phyloP scores from a whole-genome alignment of 2,888 invertebrate genomes.

The Pecten maximus region DNA sequence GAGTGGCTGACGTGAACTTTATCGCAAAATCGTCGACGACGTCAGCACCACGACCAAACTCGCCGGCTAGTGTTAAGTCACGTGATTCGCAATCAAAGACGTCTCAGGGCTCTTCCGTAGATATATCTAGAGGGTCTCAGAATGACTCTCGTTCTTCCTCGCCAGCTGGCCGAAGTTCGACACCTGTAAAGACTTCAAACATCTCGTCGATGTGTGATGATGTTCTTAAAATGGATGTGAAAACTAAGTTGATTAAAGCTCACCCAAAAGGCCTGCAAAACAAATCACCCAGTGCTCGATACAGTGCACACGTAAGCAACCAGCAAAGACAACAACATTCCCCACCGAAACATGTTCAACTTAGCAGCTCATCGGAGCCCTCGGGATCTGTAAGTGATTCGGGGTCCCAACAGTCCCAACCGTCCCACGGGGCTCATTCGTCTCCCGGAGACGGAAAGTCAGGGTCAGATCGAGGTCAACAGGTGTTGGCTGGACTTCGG shows the following conservation, averaged over 20 bases:
- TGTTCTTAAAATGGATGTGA: constrained; percentile 53
- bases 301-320: background rate
- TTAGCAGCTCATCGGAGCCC: constrained; percentile 27
- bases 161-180: constrained; percentile 40
- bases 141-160: constrained; percentile 34
- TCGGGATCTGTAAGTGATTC: background rate
- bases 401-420: constrained; percentile 15
- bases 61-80: constrained; percentile 36
- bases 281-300: background rate
- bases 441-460: background rate
- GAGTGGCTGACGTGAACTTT: constrained; percentile 56
- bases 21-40: constrained; percentile 50
- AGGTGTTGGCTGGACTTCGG: constrained; percentile 46
- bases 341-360: constrained; percentile 39
- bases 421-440: constrained; percentile 1
- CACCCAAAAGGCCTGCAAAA: constrained; percentile 32
- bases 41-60: constrained; percentile 34
- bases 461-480: background rate
- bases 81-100: constrained; percentile 32
- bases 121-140: constrained; percentile 24
- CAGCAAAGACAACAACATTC: constrained; percentile 38
- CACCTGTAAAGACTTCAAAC: constrained; percentile 42
- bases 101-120: constrained; percentile 25
- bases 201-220: constrained; percentile 49
- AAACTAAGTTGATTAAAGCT: constrained; percentile 41